Base-by-base conservation (phyloP, 2,888 invertebrate species). In the Empis stercorea region DNA sequence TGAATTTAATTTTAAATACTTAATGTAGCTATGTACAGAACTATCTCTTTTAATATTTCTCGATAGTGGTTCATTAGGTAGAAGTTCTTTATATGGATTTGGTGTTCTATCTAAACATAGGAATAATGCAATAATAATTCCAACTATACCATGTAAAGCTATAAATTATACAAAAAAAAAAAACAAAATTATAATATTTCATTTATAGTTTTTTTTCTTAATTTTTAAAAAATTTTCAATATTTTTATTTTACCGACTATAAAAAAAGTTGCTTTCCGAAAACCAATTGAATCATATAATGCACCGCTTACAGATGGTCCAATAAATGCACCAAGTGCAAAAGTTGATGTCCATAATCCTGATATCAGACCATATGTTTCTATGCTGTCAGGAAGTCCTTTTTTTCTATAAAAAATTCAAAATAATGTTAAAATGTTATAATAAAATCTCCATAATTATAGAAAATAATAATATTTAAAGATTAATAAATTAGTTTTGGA, bases 291-390 rank as follows among this genome's bases (percentile, higher is more conserved):
- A 58, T 87, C 87, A 57, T 79, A 80, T 1, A 88, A 72, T 38
- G 85, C 74, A 0, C 87, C 87, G 54, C 78, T 78, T 2, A 84
- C 71, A 0, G 84, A 84, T 2, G 87, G 87, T 0, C 88, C 88
- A 44, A 87, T 78, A 65, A 87, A 87, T 2, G 87, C 87, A 1
- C 93, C 93, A 10, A 93, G 71, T 0, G 92, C 89, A 59, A 92
- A 91, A 0, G 86, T 81, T 1, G 89, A 88, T 2, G 92, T 91
- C 84, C 91, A 93, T 58, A 93, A 73, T 0, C 91, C 93, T 1
- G 92, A 89, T 10, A 92, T 84, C 34, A 92, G 71, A 0, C 92
- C 92, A 61, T 88, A 92, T 0, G 93, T 93, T 60, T 88, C 86
- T 54, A 92, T 74, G 51, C 82, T 84, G 65, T 93, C 87, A 0